phyloP scores from a whole-genome alignment of 2,113 vertebrate genomes.

The Salvelinus alpinus region DNA sequence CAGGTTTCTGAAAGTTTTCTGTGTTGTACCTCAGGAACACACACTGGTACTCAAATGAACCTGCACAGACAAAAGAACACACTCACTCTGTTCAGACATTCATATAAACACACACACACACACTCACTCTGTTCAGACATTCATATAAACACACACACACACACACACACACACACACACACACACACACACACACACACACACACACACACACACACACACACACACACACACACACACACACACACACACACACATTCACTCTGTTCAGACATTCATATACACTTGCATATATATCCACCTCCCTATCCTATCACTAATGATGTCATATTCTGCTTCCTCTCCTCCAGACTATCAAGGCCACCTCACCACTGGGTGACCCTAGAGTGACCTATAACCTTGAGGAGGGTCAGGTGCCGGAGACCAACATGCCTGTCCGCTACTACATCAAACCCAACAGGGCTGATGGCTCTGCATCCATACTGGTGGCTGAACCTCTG shows the following conservation, averaged over 20 bases:
- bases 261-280: too few species aligned
- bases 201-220: slow-evolving; percentile 7
- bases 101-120: slow-evolving; percentile 12
- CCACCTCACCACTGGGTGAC: slow-evolving; percentile 82
- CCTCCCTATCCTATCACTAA: background rate
- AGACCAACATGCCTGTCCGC: slow-evolving; percentile 87
- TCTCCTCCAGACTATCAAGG: slow-evolving; percentile 79
- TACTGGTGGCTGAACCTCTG: slow-evolving; percentile 85
- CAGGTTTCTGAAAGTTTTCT: slow-evolving; percentile 19
- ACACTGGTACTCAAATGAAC: background rate
- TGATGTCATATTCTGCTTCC: background rate
- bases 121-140: background rate
- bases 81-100: background rate
- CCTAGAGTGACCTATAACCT: slow-evolving; percentile 86
- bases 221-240: too few species aligned
- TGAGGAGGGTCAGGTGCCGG: slow-evolving; percentile 87
- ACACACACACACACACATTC: too few species aligned
- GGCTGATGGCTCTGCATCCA: slow-evolving; percentile 81
- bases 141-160: too few species aligned
- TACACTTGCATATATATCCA: background rate
- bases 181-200: background rate
- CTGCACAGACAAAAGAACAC: background rate
- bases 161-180: slow-evolving; percentile 2
- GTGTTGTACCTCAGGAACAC: background rate
- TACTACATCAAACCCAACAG: slow-evolving; percentile 91